phyloP scores from a whole-genome alignment of 2,113 vertebrate genomes.

The Ctenodactylus gundi region DNA sequence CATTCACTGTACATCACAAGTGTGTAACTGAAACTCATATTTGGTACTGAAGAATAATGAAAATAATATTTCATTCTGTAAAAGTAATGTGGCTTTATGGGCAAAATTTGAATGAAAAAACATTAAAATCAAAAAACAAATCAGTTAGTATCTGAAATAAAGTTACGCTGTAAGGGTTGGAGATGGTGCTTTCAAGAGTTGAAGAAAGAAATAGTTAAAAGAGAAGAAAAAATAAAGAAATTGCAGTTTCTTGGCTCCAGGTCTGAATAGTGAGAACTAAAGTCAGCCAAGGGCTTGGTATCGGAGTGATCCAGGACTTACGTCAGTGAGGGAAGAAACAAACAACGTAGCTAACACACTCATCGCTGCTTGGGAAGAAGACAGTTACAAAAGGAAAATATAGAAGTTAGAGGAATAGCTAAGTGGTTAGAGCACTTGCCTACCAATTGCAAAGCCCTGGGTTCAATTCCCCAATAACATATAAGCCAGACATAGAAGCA shows the following conservation, averaged over 20 bases:
- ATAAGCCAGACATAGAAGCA: too few species aligned
- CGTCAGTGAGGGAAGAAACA: background rate
- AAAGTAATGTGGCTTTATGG: conserved; percentile 58
- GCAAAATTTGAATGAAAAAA: conserved; percentile 59
- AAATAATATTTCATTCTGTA: conserved; percentile 72
- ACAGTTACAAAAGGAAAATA: background rate
- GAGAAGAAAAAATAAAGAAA: background rate
- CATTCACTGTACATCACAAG: conserved; percentile 57
- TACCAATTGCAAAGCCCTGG: too few species aligned
- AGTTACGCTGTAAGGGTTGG: background rate
- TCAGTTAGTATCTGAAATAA: conserved; percentile 47
- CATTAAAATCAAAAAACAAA: conserved; percentile 53
- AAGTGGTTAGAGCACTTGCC: too few species aligned
- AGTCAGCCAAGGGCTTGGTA: background rate
- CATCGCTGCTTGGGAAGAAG: background rate
- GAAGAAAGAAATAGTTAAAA: background rate
- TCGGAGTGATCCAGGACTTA: background rate
- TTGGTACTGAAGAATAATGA: conserved; percentile 68
- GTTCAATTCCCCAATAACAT: too few species aligned
- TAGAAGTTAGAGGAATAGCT: too few species aligned
- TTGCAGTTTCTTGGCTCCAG: background rate
- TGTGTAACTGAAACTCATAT: conserved; percentile 60
- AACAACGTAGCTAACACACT: background rate
- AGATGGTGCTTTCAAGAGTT: background rate
- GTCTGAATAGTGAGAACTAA: background rate